These are phyloP conservation scores for Hyposoter dolosus DNA, from an alignment of 2,888 invertebrate species.

Conservation along the genomic window DNA sequence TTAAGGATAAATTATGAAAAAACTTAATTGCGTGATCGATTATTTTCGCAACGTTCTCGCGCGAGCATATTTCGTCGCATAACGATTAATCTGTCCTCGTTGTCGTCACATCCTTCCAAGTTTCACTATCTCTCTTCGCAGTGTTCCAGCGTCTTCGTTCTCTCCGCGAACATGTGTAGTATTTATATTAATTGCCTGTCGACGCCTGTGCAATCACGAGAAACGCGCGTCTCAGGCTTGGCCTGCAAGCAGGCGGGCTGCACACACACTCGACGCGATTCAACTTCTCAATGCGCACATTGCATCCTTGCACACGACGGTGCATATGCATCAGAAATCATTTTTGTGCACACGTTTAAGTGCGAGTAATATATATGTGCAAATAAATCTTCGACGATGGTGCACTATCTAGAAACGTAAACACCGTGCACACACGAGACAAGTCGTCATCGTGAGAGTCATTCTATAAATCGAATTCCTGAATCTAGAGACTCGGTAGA, in stretches of 20 bases:
- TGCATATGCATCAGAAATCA: constrained; percentile 11
- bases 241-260: constrained; percentile 22
- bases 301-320: constrained; percentile 32
- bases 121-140: constrained; percentile 24
- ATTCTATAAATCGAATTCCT: not conserved
- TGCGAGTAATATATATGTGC: constrained; percentile 22
- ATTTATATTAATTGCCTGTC: constrained; percentile 72
- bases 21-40: constrained; percentile 13
- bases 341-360: constrained; percentile 43
- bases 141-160: constrained; percentile 43
- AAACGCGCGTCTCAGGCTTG: constrained; percentile 45
- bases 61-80: not conserved
- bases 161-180: constrained; percentile 57
- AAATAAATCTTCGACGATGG: not conserved
- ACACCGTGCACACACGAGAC: not conserved
- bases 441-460: not conserved
- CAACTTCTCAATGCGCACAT: constrained; percentile 40
- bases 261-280: constrained; percentile 22
- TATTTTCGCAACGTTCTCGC: constrained; percentile 7
- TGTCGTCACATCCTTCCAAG: constrained; percentile 31
- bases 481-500: not conserved
- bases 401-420: not conserved
- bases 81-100: constrained; percentile 42
- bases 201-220: constrained; percentile 66
- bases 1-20: not conserved